Evolutionary conservation across 2,888 invertebrate species (phyloP), one percentile per base, ranked within the genome.

Genomic region (Apamea sordens): DNA sequence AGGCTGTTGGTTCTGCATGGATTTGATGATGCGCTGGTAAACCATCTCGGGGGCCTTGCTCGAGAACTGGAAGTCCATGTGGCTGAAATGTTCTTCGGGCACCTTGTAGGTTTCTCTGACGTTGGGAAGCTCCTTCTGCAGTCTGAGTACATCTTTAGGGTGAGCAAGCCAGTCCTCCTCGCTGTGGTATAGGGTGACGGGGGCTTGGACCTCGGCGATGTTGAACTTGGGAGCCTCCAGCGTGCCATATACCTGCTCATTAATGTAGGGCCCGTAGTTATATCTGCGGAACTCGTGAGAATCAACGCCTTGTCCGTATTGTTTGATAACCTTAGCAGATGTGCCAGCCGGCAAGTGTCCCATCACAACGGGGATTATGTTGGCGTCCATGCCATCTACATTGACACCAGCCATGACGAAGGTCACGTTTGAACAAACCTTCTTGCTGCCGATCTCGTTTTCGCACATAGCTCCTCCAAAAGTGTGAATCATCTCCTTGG

Each of bases 141-240:
- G 92, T 68, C 95, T 95, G 63, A 96, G 92, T 1, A 98, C 97
- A 85, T 98, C 98, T 88, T 94, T 93, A 68, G 97, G 97, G 80
- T 97, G 95, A 32, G 98, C 97, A 73, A 98, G 93, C 97, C 98
- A 97, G 93, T 98, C 98, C 70, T 98, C 97, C 28, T 94, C 93
- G 79, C 95, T 94, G 92, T 94, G 94, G 93, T 94, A 96, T 72
- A 97, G 88, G 2, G 91, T 92, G 36, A 97, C 95, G 1, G 97
- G 97, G 0, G 92, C 93, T 44, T 88, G 90, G n/a, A 97, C 96
- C 63, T 93, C 91, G 21, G 92, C 87, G 89, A 97, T 89, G 76
- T 96, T 91, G 92, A 95, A 97, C 64, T 92, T 93, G 0, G 96
- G 95, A 1, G 97, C 94, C 85, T 90, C 86, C 18, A 83, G 85